Evolutionary conservation across 2,113 vertebrate species (phyloP), one percentile per base, ranked within the genome.

Genomic region (Callipepla californica): DNA sequence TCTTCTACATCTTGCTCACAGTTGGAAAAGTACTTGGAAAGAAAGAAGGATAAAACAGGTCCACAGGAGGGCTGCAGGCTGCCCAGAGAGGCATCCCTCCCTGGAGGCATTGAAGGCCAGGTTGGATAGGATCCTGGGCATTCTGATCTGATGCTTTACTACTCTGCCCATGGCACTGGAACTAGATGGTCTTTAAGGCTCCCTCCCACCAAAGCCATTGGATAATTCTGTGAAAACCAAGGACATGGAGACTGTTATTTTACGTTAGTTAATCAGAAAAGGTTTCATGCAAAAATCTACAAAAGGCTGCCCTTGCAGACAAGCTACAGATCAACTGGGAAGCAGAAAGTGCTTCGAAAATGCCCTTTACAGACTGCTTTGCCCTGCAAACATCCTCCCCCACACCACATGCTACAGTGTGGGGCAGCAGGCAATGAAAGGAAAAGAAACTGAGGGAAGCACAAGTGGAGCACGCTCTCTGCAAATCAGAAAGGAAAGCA

Each of bases 241-340:
- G 38, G 63, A 63, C 48, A 72, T 1, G 4, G 34, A 93, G 32
- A 84, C 4, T 59, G 55, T 51, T 90, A 75, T 0, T 68, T 48
- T 13, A 78, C 44, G 40, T 61, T 61, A 92, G 87, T 78, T 90
- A 75, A 66, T 85, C 44, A 86, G 61, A 59, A 88, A 14, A 85
- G 88, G 9, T 78, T 85, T 57, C 80, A 81, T 25, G 26, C 34
- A 67, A 68, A 82, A 90, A 36, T 59, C 85, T 34, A 30, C 13
- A 53, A 83, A 93, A 83, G 72, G 25, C 57, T 85, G 42, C 34
- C 73, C 0, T 0, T 20, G 69, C 48, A 84, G 73, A 93, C 40
- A 70, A 88, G 51, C 66, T 57, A 63, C 77, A 96, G 89, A 92
- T 88, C 68, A 92, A 67, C 9, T 30, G 55, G n/a, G 78, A 91